Percentiles rank a stretch among this genome's conserved stretches.
These are phyloP conservation scores for Mellilla xanthometata DNA, from an alignment of 2,888 invertebrate genomes.

Conservation along the genomic window DNA sequence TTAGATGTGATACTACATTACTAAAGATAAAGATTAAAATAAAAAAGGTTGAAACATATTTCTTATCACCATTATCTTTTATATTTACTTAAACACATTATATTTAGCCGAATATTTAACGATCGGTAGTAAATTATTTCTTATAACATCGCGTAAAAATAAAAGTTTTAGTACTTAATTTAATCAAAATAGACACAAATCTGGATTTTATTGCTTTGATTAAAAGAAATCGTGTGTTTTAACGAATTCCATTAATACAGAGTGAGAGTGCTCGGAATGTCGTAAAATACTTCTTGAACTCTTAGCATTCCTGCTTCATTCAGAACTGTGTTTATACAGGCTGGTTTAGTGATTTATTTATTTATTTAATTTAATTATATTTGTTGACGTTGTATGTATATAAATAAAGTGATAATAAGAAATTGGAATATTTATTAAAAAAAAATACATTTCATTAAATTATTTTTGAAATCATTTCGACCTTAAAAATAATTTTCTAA, in stretches of 20 bases:
- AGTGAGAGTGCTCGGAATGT: conserved; percentile 45
- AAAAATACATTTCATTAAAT: too few relatives aligned
- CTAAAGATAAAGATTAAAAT: background rate
- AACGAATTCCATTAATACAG: conserved; percentile 51
- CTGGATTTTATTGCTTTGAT: conserved; percentile 25
- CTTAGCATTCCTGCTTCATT: conserved; percentile 26
- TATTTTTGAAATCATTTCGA: too few relatives aligned
- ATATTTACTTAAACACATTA: conserved; percentile 1
- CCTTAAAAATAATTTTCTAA: too few relatives aligned
- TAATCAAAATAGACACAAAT: conserved; percentile 27
- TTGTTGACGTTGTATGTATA: too few relatives aligned
- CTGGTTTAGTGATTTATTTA: too few relatives aligned
- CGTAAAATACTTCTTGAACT: conserved; percentile 52
- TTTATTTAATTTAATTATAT: too few relatives aligned
- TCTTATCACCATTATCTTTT: background rate
- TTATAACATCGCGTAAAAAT: conserved; percentile 14
- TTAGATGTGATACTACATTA: background rate
- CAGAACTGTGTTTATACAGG: conserved; percentile 28
- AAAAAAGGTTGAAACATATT: background rate
- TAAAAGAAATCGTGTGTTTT: conserved; percentile 33
- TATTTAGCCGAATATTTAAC: conserved; percentile 10
- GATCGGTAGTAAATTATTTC: conserved; percentile 14
- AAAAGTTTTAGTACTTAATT: conserved; percentile 18
- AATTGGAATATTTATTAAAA: too few relatives aligned
- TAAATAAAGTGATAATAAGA: too few relatives aligned